These are phyloP conservation scores for Gallirallus australis DNA, from an alignment of 2,797 vertebrate genomes.

Conservation along the genomic window DNA sequence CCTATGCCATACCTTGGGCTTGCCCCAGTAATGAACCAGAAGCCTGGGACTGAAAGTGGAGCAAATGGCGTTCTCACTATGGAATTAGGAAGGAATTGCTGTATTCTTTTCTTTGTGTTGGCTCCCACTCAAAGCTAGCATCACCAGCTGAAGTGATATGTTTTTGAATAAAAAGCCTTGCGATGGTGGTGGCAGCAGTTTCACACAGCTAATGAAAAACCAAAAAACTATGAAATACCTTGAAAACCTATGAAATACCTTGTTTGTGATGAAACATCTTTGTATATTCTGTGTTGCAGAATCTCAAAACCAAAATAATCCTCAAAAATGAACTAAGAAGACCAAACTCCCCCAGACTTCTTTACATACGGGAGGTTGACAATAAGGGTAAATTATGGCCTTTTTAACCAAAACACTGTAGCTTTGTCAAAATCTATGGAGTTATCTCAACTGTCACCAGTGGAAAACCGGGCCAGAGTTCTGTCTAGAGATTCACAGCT, in stretches of 20 bases:
- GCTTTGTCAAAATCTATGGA: background rate
- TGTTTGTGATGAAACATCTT: background rate
- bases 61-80: background rate
- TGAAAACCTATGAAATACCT: background rate
- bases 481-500: background rate
- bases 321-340: background rate
- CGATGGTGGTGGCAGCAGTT: background rate
- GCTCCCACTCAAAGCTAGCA: background rate
- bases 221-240: background rate
- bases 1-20: background rate
- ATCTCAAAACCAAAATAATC: background rate
- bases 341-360: background rate
- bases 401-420: background rate
- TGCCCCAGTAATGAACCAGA: background rate
- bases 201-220: background rate
- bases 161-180: background rate
- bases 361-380: background rate
- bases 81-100: background rate
- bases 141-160: background rate
- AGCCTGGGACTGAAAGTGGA: background rate
- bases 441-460: background rate
- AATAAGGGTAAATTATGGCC: background rate
- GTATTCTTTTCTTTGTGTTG: background rate
- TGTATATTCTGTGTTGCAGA: background rate
- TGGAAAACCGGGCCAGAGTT: background rate